Base-by-base conservation (phyloP, 2,888 invertebrate genomes). In the Hecatera dysodea region DNA sequence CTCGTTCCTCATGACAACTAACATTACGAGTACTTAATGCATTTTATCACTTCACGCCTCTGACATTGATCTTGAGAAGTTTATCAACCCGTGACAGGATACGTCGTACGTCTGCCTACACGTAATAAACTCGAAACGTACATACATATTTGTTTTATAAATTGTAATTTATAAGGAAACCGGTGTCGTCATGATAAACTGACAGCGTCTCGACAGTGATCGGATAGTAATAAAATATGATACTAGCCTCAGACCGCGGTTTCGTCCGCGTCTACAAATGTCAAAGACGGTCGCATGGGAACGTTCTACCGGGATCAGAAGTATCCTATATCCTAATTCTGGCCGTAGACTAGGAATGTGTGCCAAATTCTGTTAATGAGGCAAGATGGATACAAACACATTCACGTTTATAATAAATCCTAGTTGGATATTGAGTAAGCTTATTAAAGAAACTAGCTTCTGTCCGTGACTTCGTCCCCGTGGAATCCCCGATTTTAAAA, bases 51-150 rank as follows among this genome's bases (percentile, higher is more conserved):
- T 60, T 9, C 1, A 46, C 53, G 33, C 1, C 56, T 46, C 46
- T 48, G 59, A 71, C 59, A 60, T 55, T 77, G 73, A 73, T 71
- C 73, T 77, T 73, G 73, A 60, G 60, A 53, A 72, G 60, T 73
- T 78, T 73, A 78, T 78, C 78, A 77, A 72, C 72, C 48, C 55
- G 42, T 39, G 42, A 27, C 56, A n/a, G 27, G 19, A n/a, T 68
- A 77, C 22, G n/a, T 60, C 7, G 33, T 15, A 22, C 53, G 53
- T 48, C 42, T 39, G 15, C 39, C 5, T 77, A 33, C n/a, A n/a
- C 48, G 53, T 72, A 71, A 48, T 71, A 46, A 22, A 50, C 56
- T 42, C 44, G 48, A 69, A 76, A 76, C 4, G n/a, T 56, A 36
- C 4, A 22, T 56, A 36, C 36, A 56, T 36, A 61, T 74, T 70